Evolutionary conservation across 2,888 invertebrate genomes (phyloP).

Genomic region (Xestoiulus laeticollis): DNA sequence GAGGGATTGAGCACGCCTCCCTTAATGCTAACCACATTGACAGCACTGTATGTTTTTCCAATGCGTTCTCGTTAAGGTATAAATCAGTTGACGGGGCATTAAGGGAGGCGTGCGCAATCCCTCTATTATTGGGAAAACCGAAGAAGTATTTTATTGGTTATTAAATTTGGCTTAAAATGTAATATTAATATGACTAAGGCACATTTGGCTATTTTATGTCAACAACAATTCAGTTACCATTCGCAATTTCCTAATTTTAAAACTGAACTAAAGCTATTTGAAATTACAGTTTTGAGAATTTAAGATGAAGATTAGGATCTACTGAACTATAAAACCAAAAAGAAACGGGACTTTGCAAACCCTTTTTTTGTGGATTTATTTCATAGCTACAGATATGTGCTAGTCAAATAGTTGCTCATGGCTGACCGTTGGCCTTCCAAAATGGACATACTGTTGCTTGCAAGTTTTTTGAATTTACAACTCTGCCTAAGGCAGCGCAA

Average conservation of each 20-base stretch:
- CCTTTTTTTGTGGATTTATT: constrained; percentile 14
- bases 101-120: too few relatives aligned
- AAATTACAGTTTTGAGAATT: background rate
- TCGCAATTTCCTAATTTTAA: background rate
- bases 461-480: background rate
- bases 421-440: constrained; percentile 2
- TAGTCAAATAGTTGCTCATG: background rate
- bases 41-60: too few relatives aligned
- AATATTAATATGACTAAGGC: background rate
- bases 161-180: background rate
- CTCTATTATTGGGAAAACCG: too few relatives aligned
- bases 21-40: too few relatives aligned
- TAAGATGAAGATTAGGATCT: constrained; percentile 18
- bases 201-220: background rate
- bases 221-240: background rate
- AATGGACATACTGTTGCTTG: background rate
- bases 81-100: too few relatives aligned
- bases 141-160: background rate
- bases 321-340: background rate
- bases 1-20: too few relatives aligned
- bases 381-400: background rate
- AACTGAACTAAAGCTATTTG: background rate
- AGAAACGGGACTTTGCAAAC: background rate
- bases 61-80: too few relatives aligned
- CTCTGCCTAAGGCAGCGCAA: background rate